Base-by-base conservation (phyloP, 2,888 invertebrate genomes). In the Peribatodes rhomboidaria region DNA sequence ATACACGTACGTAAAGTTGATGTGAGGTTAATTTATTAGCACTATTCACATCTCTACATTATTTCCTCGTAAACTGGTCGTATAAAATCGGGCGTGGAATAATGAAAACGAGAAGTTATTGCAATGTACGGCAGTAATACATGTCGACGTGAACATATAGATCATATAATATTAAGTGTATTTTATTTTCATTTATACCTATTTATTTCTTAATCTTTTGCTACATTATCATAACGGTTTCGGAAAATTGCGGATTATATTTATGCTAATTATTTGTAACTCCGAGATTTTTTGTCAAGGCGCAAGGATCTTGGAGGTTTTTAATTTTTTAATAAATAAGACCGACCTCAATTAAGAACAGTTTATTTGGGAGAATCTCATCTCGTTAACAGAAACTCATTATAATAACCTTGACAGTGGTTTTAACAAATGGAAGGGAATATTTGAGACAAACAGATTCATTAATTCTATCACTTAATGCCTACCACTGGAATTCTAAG, bases 31-130 rank as follows among this genome's bases (percentile, higher is more conserved):
- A 58, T 42, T 44, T 61, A 58, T 41, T 27, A 53, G 46, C 41
- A 44, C 35, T 52, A 33, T 60, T 53, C 54, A 42, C 39, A 42
- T 61, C 42, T 41, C 49, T 42, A 33, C 50, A 41, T 47, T 47
- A 49, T 53, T 53, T 46, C 37, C 46, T 39, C 61, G 47, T 55
- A 31, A 49, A 47, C 52, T 22, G 11, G 11, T 14, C n/a, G 13
- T 22, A 27, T 11, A 35, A 37, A 37, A 37, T 33, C 37, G 37
- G 16, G 18, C 0, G 11, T 37, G 35, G 14, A 22, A 57, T 46
- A 37, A 46, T 57, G 20, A 47, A 37, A 46, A 56, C 13, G 16
- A 35, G 33, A 37, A 47, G 27, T 49, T 49, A 42, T 56, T 56
- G 35, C 56, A 55, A 14, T 49, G 14, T 16, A 16, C 14, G 31